Percentiles rank a stretch among this genome's conserved stretches.
Conservation (phyloP, 1,140 invertebrate species). For the Theocolax elegans region DNA sequence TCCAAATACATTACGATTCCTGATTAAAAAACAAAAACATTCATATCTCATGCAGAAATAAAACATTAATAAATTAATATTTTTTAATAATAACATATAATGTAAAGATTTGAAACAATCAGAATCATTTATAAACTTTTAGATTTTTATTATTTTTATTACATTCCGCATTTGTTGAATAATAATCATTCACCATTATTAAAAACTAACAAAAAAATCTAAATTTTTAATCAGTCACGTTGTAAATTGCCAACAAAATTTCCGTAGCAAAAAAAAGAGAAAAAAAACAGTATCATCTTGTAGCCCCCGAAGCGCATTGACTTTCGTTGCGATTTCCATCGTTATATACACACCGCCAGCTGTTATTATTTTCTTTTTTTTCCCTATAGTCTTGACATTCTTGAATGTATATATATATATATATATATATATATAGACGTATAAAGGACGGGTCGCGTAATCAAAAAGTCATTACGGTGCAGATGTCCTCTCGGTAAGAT, state of each 20-base stretch:
- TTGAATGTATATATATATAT: too few relatives aligned
- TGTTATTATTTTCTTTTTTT: slow-evolving; percentile 16
- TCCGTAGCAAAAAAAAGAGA: too few relatives aligned
- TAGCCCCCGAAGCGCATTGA: slow-evolving; percentile 12
- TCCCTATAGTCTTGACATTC: neutral
- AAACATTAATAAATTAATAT: too few relatives aligned
- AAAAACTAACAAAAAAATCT: neutral
- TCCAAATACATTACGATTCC: too few relatives aligned
- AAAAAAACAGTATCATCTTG: too few relatives aligned
- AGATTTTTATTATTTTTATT: neutral
- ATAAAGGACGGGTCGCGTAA: slow-evolving; percentile 47
- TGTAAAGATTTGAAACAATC: too few relatives aligned
- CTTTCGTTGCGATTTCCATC: slow-evolving; percentile 1
- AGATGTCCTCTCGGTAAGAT: slow-evolving; percentile 15
- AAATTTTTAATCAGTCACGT: slow-evolving; percentile 29
- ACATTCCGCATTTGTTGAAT: too few relatives aligned
- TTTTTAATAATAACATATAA: too few relatives aligned
- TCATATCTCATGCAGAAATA: too few relatives aligned
- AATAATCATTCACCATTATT: too few relatives aligned
- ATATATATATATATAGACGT: too few relatives aligned
- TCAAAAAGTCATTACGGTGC: slow-evolving; percentile 57
- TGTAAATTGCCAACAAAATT: slow-evolving; percentile 33
- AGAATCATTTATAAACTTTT: neutral
- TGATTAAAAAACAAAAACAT: too few relatives aligned
- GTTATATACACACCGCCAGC: neutral